A percentile compares a stretch with the other conserved stretches of the same genome.
These are phyloP conservation scores for Eciton burchellii DNA, from an alignment of 1,140 invertebrate genomes.

Conservation along the genomic window DNA sequence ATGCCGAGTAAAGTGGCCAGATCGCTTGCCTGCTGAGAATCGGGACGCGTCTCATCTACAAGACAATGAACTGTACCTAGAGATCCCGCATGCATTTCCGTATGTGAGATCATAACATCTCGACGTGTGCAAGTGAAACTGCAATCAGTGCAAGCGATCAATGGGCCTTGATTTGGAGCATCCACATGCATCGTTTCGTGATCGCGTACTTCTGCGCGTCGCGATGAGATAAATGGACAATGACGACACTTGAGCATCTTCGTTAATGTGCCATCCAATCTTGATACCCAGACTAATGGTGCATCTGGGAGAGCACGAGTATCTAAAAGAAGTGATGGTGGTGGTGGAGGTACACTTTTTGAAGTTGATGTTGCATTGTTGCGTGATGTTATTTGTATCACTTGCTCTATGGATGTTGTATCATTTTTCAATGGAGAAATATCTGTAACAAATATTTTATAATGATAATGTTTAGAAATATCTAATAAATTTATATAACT, in stretches of 20 bases:
- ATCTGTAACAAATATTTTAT: slow-evolving; percentile 42
- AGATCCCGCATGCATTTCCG: slow-evolving; percentile 91
- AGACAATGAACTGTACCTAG: slow-evolving; percentile 90
- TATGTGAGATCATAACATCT: slow-evolving; percentile 91
- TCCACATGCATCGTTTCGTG: slow-evolving; percentile 94
- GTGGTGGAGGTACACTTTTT: slow-evolving; percentile 65
- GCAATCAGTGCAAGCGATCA: slow-evolving; percentile 89
- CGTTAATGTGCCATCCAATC: slow-evolving; percentile 88
- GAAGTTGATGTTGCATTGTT: slow-evolving; percentile 59
- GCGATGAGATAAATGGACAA: slow-evolving; percentile 93
- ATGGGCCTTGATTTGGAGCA: slow-evolving; percentile 80
- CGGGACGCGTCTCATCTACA: slow-evolving; percentile 87
- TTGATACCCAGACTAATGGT: slow-evolving; percentile 91
- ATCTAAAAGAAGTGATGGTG: slow-evolving; percentile 81
- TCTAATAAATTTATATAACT: slow-evolving; percentile 6
- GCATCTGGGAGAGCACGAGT: slow-evolving; percentile 85
- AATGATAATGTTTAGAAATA: not conserved
- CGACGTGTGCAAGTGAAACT: slow-evolving; percentile 93
- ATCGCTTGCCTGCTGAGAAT: slow-evolving; percentile 90
- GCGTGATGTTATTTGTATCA: slow-evolving; percentile 70
- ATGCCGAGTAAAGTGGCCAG: slow-evolving; percentile 81
- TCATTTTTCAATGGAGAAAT: slow-evolving; percentile 49
- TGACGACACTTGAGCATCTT: slow-evolving; percentile 95
- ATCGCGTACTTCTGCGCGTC: slow-evolving; percentile 92
- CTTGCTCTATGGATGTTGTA: slow-evolving; percentile 34